Conservation (phyloP, 2,888 invertebrate species). For the Ornithoptera priamus region DNA sequence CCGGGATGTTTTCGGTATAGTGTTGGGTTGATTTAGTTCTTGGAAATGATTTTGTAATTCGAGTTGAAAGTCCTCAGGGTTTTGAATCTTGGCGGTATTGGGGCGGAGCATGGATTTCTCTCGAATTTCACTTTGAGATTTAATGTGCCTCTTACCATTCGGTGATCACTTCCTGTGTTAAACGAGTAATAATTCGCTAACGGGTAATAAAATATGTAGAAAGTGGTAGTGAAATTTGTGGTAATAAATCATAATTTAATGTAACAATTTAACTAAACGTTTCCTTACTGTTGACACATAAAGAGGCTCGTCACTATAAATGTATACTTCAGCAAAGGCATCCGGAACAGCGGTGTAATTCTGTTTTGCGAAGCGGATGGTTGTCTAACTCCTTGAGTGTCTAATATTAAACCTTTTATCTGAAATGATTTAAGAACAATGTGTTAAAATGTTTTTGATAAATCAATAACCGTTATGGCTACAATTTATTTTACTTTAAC, state of each 20-base stretch:
- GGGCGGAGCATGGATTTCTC: too few relatives aligned
- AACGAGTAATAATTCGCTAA: too few relatives aligned
- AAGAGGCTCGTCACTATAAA: constrained; percentile 66
- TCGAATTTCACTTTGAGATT: too few relatives aligned
- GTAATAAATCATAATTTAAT: too few relatives aligned
- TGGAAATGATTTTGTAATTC: neutral
- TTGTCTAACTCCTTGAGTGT: constrained; percentile 46
- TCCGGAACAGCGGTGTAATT: constrained; percentile 69
- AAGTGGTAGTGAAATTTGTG: too few relatives aligned
- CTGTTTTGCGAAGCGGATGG: constrained; percentile 50
- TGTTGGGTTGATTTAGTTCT: neutral
- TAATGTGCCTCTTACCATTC: too few relatives aligned
- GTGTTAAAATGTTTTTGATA: neutral
- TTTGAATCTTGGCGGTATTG: too few relatives aligned
- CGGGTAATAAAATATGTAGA: too few relatives aligned
- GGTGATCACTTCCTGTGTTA: too few relatives aligned
- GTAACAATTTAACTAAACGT: too few relatives aligned
- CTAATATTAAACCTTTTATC: constrained; percentile 42
- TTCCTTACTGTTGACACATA: constrained; percentile 80
- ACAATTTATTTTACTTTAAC: neutral
- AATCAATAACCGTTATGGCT: neutral
- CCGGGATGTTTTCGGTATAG: too few relatives aligned
- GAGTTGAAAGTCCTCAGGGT: too few relatives aligned
- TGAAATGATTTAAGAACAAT: constrained; percentile 36
- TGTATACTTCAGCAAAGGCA: constrained; percentile 73